These are phyloP conservation scores for Sweltsa coloradensis DNA, from an alignment of 1,140 invertebrate species.

Conservation along the genomic window DNA sequence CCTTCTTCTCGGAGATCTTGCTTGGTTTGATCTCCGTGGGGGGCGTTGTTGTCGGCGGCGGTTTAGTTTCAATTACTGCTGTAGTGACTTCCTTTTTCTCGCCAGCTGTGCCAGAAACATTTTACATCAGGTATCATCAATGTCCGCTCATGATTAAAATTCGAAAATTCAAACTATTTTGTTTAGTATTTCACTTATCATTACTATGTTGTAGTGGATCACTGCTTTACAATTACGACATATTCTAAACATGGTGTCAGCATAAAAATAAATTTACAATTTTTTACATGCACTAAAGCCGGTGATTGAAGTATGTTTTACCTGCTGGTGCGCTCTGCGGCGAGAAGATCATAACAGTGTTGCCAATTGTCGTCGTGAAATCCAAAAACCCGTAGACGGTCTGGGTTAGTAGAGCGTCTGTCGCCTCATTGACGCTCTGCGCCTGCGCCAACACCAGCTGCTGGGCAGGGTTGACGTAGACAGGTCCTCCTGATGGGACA, in stretches of 20 bases:
- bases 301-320: not conserved
- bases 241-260: no score
- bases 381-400: slow-evolving; percentile 84
- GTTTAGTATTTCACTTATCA: no score
- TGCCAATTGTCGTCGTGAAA: slow-evolving; percentile 78
- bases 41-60: slow-evolving; percentile 26
- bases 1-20: slow-evolving; percentile 29
- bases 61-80: slow-evolving; percentile 41
- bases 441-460: not conserved
- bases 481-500: slow-evolving; percentile 8
- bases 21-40: slow-evolving; percentile 41
- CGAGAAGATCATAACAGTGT: slow-evolving; percentile 82
- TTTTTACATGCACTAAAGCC: not conserved
- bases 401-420: slow-evolving; percentile 41
- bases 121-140: no score
- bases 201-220: no score
- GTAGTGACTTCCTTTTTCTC: no score
- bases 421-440: slow-evolving; percentile 13
- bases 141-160: no score
- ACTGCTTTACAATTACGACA: no score
- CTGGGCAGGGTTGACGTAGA: slow-evolving; percentile 9
- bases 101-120: no score
- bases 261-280: no score
- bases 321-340: slow-evolving; percentile 53
- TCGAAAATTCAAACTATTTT: no score